Evolutionary conservation across 2,797 vertebrate genomes (phyloP), one percentile per base, ranked within the genome.

Genomic region (Darevskia nairensis): DNA sequence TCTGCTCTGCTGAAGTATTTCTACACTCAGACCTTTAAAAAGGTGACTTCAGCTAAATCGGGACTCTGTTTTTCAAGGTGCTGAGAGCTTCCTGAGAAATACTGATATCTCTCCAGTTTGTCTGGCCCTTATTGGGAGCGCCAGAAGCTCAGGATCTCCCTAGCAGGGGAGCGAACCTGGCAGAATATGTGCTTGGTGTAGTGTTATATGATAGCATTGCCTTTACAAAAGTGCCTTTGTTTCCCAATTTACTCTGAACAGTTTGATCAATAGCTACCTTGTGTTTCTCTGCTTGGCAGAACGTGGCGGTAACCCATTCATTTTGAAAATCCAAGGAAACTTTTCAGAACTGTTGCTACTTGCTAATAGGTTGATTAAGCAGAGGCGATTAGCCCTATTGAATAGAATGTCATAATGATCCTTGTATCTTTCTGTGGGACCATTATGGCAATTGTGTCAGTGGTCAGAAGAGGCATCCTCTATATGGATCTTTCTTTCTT

Each of bases 211-310:
- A 88, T 84, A 88, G 75, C 69, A 39, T 21, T 46, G 46, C 2
- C 19, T 27, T 0, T 25, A 92, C 91, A 94, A 88, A 91, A 77
- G 21, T 68, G 87, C 78, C 74, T 89, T 89, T 92, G 86, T 93
- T 64, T 15, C 74, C 82, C 13, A 39, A 8, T 11, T 80, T 72
- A 46, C 88, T 77, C 84, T 55, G 79, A 69, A 3, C 55, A 15
- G 84, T 80, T 92, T 86, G 68, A 89, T 90, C 85, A 91, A 91
- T 89, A 44, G 32, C 61, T 86, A 86, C 82, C 4, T 84, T 93
- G 86, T 72, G 8, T 10, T 61, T 75, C 78, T n/a, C 68, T 61
- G 4, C 68, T 17, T 1, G 75, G 84, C 85, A 92, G 79, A 80
- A 55, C 44, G 69, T 76, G 41, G 80, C 29, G 1, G 55, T 79